These are phyloP conservation scores for Trichogramma dendrolimi DNA, from an alignment of 2,888 invertebrate genomes.

Conservation along the genomic window DNA sequence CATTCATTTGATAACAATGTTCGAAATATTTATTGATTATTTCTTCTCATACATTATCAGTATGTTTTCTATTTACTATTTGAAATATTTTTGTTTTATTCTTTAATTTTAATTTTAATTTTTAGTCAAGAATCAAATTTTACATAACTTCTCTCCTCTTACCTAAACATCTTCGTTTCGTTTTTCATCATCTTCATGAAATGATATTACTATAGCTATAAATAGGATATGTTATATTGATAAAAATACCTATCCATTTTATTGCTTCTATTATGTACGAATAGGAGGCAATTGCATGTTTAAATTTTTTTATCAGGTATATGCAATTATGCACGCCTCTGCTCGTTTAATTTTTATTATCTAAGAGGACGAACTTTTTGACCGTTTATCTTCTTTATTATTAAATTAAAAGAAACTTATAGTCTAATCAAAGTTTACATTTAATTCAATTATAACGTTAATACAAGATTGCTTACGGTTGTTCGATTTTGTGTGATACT, in stretches of 20 bases:
- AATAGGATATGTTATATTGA: too few relatives aligned
- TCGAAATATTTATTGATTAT: too few relatives aligned
- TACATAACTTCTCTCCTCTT: conserved; percentile 2
- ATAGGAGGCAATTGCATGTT: conserved; percentile 32
- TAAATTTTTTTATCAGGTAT: conserved; percentile 28
- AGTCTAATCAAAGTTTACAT: conserved; percentile 1
- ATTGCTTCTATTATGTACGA: conserved; percentile 37
- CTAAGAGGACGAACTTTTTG: conserved; percentile 8
- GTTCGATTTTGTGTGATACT: too few relatives aligned
- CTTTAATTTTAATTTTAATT: too few relatives aligned
- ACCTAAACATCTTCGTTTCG: conserved; percentile 19
- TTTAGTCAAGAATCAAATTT: too few relatives aligned
- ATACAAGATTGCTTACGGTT: neutral
- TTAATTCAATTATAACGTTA: conserved; percentile 7
- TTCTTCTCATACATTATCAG: too few relatives aligned
- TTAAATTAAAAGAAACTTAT: neutral
- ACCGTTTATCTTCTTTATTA: conserved; percentile 3
- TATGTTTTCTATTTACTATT: too few relatives aligned
- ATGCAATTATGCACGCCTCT: conserved; percentile 36
- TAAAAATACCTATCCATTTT: conserved; percentile 24
- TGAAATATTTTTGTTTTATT: too few relatives aligned
- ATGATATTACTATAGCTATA: neutral
- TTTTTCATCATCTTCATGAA: conserved; percentile 18
- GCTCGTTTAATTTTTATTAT: conserved; percentile 37
- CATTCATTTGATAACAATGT: too few relatives aligned